These are phyloP conservation scores for Zoanthus sansibaricus DNA, from an alignment of 92 coral and sea anemone genomes.

Conservation along the genomic window DNA sequence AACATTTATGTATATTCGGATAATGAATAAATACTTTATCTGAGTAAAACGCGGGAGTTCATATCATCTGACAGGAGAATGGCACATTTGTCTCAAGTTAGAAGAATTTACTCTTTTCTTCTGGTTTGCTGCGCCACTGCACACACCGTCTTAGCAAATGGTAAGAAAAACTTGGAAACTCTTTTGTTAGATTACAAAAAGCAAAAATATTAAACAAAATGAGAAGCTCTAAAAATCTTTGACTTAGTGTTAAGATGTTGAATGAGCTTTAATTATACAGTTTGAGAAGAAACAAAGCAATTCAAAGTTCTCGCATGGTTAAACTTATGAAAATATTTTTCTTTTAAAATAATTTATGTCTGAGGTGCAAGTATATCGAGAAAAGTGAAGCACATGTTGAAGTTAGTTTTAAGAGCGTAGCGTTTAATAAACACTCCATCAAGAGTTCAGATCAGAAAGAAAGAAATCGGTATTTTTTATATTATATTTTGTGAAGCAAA, in stretches of 20 bases:
- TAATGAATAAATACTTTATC: background rate
- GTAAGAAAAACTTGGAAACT: background rate
- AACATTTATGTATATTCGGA: background rate
- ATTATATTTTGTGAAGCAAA: too few relatives aligned
- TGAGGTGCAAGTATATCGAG: too few relatives aligned
- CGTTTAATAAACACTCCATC: too few relatives aligned
- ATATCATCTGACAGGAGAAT: background rate
- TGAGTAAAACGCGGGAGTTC: background rate
- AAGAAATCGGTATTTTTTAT: too few relatives aligned
- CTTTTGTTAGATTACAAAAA: slow-evolving; percentile 1
- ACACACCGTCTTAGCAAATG: background rate
- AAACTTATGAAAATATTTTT: too few relatives aligned
- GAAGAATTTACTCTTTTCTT: background rate
- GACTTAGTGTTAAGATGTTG: background rate
- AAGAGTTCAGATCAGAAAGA: too few relatives aligned
- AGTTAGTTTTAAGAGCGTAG: too few relatives aligned
- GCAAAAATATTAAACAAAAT: background rate
- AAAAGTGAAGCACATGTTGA: too few relatives aligned
- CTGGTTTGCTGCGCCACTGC: background rate
- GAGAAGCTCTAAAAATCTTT: background rate
- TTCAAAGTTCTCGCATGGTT: background rate
- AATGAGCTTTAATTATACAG: background rate
- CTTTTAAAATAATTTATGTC: too few relatives aligned
- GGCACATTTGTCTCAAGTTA: background rate
- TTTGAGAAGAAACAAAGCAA: background rate